These are phyloP conservation scores for Acrossocheilus fasciatus DNA, from an alignment of 2,797 vertebrate species.

Conservation along the genomic window DNA sequence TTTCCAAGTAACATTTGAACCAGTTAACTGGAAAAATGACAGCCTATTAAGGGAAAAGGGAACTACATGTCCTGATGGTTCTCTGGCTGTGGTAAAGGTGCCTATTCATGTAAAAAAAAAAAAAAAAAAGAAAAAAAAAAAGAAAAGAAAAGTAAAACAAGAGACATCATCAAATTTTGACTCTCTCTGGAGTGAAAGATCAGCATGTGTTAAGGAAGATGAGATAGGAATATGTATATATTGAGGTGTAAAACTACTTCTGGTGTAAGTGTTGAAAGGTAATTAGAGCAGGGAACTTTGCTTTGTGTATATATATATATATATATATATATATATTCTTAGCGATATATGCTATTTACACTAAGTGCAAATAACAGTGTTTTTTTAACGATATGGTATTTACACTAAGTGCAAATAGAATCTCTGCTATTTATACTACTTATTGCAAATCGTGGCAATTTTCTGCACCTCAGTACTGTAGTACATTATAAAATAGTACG, in stretches of 20 bases:
- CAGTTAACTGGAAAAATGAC: constrained; percentile 24
- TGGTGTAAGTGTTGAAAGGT: neutral
- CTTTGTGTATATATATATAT: neutral
- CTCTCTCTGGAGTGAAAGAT: constrained; percentile 52
- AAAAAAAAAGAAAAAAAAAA: neutral
- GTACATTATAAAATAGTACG: no score
- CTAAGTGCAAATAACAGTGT: no score
- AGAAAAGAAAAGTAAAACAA: neutral
- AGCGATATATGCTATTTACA: no score
- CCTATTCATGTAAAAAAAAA: neutral
- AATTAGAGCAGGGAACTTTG: constrained; percentile 11
- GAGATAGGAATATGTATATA: constrained; percentile 10
- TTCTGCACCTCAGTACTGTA: no score
- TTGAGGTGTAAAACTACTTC: constrained; percentile 40
- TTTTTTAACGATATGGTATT: no score
- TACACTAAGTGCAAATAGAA: no score
- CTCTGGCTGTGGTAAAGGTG: neutral
- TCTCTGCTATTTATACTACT: no score
- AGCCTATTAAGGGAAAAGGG: neutral
- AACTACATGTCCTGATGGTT: constrained; percentile 1
- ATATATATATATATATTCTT: no score
- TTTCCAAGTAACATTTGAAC: neutral
- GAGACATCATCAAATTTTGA: constrained; percentile 8
- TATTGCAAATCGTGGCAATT: no score
- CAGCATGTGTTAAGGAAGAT: constrained; percentile 67